Conservation (phyloP, 37 sponge, comb jelly and placozoan species). For the Dysidea cf. avara region DNA sequence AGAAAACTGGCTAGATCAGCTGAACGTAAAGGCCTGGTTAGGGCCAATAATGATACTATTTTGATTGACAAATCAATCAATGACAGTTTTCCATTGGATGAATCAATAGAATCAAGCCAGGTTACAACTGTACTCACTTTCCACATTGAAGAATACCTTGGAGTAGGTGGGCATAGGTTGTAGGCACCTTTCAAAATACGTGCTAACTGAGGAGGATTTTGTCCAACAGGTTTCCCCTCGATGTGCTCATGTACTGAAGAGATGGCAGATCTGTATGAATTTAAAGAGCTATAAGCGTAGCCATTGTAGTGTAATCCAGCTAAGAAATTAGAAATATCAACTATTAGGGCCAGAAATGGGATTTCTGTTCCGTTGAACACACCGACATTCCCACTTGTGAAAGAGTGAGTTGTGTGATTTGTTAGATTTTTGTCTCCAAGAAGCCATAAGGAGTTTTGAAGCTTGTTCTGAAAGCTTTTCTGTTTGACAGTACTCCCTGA, state of each 20-base stretch:
- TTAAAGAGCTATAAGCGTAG: slow-evolving; percentile 1
- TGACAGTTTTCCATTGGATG: slow-evolving; percentile 7
- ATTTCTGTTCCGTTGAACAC: neutral
- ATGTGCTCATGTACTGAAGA: neutral
- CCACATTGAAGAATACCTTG: slow-evolving; percentile 16
- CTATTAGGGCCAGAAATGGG: slow-evolving; percentile 11
- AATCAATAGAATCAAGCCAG: neutral
- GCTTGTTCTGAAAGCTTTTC: slow-evolving; percentile 17
- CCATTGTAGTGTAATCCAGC: neutral
- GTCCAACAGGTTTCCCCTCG: slow-evolving; percentile 1
- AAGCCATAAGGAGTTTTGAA: neutral
- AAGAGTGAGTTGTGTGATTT: slow-evolving; percentile 8
- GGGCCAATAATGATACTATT: slow-evolving; percentile 26
- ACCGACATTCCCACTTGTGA: slow-evolving; percentile 17
- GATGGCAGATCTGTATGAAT: neutral
- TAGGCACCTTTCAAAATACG: slow-evolving; percentile 12
- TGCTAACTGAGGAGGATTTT: slow-evolving; percentile 7
- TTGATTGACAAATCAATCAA: slow-evolving; percentile 28
- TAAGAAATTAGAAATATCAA: slow-evolving; percentile 3
- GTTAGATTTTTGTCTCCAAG: slow-evolving; percentile 7
- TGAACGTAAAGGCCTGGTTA: too few relatives aligned
- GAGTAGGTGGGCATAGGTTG: slow-evolving; percentile 24
- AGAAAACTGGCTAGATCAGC: too few relatives aligned
- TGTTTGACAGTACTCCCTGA: neutral
- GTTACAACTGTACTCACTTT: slow-evolving; percentile 16